Base-by-base conservation (phyloP, 2,113 vertebrate genomes). In the Candoia aspera region DNA sequence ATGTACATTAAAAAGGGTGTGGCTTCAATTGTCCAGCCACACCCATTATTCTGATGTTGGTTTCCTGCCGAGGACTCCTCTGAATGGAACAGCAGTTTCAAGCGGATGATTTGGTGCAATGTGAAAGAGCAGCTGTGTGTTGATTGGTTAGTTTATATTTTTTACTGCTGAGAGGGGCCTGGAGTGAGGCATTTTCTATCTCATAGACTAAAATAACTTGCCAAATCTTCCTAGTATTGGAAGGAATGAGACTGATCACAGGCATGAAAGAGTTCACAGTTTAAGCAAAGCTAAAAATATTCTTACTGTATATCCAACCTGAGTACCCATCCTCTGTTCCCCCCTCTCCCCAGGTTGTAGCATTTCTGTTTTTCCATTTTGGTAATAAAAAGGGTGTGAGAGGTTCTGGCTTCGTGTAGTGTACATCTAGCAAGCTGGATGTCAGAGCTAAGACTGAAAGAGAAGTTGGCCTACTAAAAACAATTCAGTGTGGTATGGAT, bases 341-440 rank as follows among this genome's bases (percentile, higher is more conserved):
- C 6, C 49, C 49, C 49, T 8, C 49, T 5, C 49, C 49, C 49
- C 4, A 49, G 49, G 6, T 49, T 49, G 49, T 49, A 49, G 49
- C 49, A 49, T 0, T 90, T 6, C 33, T 92, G 85, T 58, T 86
- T 92, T 89, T 53, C 21, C 49, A 85, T 54, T 24, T 84, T 79
- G 53, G 6, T 57, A 19, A 29, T 1, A 3, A 19, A 0, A 90
- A 6, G 85, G 46, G 17, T 92, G 92, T 94, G 95, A 94, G 89
- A 88, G 68, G 59, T 53, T 49, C 89, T 79, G 84, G 3, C 33
- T 90, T 94, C 96, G 89, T 84, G 90, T 93, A 79, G 4, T 59
- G 8, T 85, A 92, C 89, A 91, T 90, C 92, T 37, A 86, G 73
- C 64, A 42, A 37, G 19, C 17, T 83, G 21, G 21, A 37, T 6